Base-by-base conservation (phyloP, 1,140 invertebrate species). In the Varroa destructor region DNA sequence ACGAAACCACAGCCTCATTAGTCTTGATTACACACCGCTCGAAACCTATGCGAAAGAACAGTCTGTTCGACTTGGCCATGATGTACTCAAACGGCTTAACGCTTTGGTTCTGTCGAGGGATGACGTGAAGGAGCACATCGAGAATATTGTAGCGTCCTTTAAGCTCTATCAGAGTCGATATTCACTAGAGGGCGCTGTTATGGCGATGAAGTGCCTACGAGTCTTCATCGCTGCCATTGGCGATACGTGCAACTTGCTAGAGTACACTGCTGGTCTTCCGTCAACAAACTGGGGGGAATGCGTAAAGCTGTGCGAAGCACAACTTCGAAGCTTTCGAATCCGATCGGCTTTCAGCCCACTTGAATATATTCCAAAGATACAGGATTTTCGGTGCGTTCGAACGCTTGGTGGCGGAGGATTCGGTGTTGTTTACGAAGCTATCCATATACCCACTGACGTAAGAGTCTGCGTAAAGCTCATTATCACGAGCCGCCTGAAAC, bases 21-120 rank as follows among this genome's bases (percentile, higher is more conserved):
- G 61, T 40, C 61, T 67, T n/a, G 61, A 67, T 67, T 67, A 67
- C 61, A 46, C 46, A n/a, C 61, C 61, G 61, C 37, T 67, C 3
- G 61, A 67, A 8, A 67, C 61, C n/a, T 67, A 36, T 37, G 61
- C 61, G 2, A 67, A 67, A 37, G 14, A 67, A 37, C 61, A 67
- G 37, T 67, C 61, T 12, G 10, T 12, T 46, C 61, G 61, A 12
- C 10, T 37, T 12, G 46, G 40, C 14, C 14, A 46, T 8, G 61
- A 67, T 67, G 46, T 67, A 14, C 36, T 67, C 40, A 40, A 12
- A 37, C 40, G 46, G 40, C 36, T 67, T 40, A 12, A 37, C 2
- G 1, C 40, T 4, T 12, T 67, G 40, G 12, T 46, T 12, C 10
- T 67, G 12, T 14, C 61, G 10, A 2, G 12, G 3, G 61, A 67